Base-by-base conservation (phyloP, 2,113 vertebrate species). In the Notarius lentiginosus region DNA sequence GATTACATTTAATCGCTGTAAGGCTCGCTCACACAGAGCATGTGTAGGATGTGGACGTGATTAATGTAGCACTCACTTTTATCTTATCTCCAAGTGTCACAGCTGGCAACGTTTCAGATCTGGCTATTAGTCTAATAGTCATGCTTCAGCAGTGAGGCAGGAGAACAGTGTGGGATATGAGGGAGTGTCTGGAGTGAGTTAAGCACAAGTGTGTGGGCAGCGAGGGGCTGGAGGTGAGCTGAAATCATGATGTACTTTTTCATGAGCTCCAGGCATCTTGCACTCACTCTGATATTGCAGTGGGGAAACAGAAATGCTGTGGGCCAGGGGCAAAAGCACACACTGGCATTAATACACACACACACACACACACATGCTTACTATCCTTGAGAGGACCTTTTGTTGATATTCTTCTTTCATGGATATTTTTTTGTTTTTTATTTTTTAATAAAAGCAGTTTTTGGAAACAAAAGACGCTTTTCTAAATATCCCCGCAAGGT, bases 41-140 rank as follows among this genome's bases (percentile, higher is more conserved):
- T 68, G 85, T 83, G 86, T 73, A 82, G 89, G 89, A 85, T 85
- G 89, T 79, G 82, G 89, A 76, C 66, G 73, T 61, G 63, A 84
- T 88, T 90, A 85, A 88, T 90, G 85, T 82, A 86, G 86, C 87
- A 79, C 87, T 80, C 81, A 82, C 65, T 88, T 87, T 81, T 88
- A 88, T 87, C 89, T 88, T 82, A 83, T 88, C 87, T 84, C 70
- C 66, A 82, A 86, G 73, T 85, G 79, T 83, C 49, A 75, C 76
- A 81, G 61, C 63, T 55, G 34, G 77, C 34, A 68, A 53, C 49
- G 86, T 75, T 87, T 84, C 85, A 73, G 18, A 73, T 41, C 84
- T 55, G 65, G 82, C 60, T 83, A 83, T 88, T 88, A 79, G 75
- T 27, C 47, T 66, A 83, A 72, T 76, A 87, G 86, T 55, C 80